These are phyloP conservation scores for Drosophila melanocephala DNA, from an alignment of 2,888 invertebrate genomes.

Conservation along the genomic window DNA sequence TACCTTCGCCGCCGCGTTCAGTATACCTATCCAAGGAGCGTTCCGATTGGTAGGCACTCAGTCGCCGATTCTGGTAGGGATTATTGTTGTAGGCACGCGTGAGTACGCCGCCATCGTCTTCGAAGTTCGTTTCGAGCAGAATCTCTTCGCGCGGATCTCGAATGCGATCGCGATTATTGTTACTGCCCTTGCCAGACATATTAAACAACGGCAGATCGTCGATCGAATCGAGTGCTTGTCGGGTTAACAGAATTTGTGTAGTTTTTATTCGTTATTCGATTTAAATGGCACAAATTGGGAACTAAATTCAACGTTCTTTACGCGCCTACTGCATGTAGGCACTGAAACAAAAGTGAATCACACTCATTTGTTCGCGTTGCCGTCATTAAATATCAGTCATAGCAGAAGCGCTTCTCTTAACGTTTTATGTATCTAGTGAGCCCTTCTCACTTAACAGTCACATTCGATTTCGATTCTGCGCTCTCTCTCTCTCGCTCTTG, in stretches of 20 bases:
- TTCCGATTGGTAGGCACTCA: slow-evolving; percentile 83
- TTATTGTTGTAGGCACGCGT: slow-evolving; percentile 85
- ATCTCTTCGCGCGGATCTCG: slow-evolving; percentile 85
- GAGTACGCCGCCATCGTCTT: slow-evolving; percentile 85
- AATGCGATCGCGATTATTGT: slow-evolving; percentile 82
- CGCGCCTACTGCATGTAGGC: slow-evolving; percentile 25
- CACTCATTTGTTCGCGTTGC: slow-evolving; percentile 22
- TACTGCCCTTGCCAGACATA: slow-evolving; percentile 73
- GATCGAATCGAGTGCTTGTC: slow-evolving; percentile 35
- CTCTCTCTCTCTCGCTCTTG: background rate
- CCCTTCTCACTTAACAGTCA: slow-evolving; percentile 43
- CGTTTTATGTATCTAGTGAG: slow-evolving; percentile 46
- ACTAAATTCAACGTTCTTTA: slow-evolving; percentile 30
- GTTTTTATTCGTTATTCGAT: slow-evolving; percentile 12
- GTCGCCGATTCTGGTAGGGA: slow-evolving; percentile 80
- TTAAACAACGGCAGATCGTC: slow-evolving; percentile 51
- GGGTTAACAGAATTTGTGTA: slow-evolving; percentile 7
- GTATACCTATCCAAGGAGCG: slow-evolving; percentile 85
- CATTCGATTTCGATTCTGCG: slow-evolving; percentile 21
- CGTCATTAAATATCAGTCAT: slow-evolving; percentile 30
- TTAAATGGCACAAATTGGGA: slow-evolving; percentile 9
- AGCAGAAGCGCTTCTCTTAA: slow-evolving; percentile 31
- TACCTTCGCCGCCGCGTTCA: slow-evolving; percentile 84
- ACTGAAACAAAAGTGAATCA: slow-evolving; percentile 49
- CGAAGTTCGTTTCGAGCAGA: slow-evolving; percentile 86